Conservation (phyloP, 2,888 invertebrate species). For the Dastarcus helophoroides region DNA sequence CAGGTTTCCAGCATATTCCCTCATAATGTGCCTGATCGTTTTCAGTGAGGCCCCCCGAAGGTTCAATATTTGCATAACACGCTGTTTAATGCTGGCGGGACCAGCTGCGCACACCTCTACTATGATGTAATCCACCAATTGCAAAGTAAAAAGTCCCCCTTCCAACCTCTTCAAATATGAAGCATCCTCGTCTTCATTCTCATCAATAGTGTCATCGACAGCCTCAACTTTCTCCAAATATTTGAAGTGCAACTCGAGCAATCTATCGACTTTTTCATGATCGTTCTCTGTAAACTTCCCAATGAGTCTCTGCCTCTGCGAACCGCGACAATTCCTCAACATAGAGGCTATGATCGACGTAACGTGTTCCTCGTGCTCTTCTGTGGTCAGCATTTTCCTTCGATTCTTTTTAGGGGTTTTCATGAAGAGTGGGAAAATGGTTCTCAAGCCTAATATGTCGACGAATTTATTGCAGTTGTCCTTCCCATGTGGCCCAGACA, state of each 20-base stretch:
- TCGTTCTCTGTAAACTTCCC: slow-evolving; percentile 97
- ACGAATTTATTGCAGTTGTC: slow-evolving; percentile 98
- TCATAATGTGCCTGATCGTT: slow-evolving; percentile 86
- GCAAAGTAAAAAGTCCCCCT: slow-evolving; percentile 88
- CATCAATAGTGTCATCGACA: slow-evolving; percentile 67
- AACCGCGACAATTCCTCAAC: slow-evolving; percentile 82
- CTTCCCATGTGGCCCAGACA: slow-evolving; percentile 84
- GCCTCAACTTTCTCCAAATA: slow-evolving; percentile 87
- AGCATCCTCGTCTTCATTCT: slow-evolving; percentile 40
- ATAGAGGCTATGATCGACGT: slow-evolving; percentile 87
- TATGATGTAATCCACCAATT: slow-evolving; percentile 84
- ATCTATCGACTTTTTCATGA: slow-evolving; percentile 92
- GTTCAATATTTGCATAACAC: slow-evolving; percentile 80
- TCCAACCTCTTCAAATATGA: slow-evolving; percentile 83
- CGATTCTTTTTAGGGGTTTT: slow-evolving; percentile 86
- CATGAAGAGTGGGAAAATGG: slow-evolving; percentile 98
- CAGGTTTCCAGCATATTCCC: slow-evolving; percentile 93
- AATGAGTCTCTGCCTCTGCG: slow-evolving; percentile 79
- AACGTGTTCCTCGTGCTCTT: slow-evolving; percentile 93
- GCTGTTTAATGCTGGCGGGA: slow-evolving; percentile 62
- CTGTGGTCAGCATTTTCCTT: slow-evolving; percentile 61
- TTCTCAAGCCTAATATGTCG: slow-evolving; percentile 89
- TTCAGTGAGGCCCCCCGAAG: slow-evolving; percentile 84
- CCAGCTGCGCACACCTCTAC: slow-evolving; percentile 69
- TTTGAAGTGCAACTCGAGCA: slow-evolving; percentile 93